phyloP scores from a whole-genome alignment of 2,113 vertebrate species.

The Rattus rattus region DNA sequence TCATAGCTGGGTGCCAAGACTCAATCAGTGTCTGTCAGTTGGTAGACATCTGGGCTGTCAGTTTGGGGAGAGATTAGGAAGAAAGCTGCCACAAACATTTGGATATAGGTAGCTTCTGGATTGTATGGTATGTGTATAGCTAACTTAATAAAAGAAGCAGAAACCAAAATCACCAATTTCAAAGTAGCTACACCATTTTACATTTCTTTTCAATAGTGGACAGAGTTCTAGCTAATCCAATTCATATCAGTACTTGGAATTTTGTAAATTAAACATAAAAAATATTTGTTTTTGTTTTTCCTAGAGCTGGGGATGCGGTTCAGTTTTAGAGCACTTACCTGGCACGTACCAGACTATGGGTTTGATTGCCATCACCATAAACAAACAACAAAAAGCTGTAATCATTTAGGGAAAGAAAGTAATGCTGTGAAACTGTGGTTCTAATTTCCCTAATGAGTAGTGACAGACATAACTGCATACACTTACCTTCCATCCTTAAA shows the following conservation, averaged over 20 bases:
- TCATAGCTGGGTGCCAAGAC: neutral
- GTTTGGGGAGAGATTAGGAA: slow-evolving; percentile 3
- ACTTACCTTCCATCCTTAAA: slow-evolving; percentile 25
- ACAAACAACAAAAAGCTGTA: neutral
- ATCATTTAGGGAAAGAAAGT: neutral
- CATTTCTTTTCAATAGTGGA: neutral
- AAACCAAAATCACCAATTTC: neutral
- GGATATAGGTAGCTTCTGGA: neutral
- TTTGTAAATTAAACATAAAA: neutral
- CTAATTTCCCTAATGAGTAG: slow-evolving; percentile 50
- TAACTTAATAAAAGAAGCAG: neutral
- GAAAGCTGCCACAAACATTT: neutral
- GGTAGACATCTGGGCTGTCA: neutral
- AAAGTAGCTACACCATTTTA: neutral
- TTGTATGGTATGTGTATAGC: neutral
- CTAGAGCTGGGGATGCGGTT: neutral
- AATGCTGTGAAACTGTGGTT: slow-evolving; percentile 10
- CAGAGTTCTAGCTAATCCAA: neutral
- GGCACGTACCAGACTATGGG: neutral
- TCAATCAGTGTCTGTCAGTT: neutral
- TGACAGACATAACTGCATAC: neutral
- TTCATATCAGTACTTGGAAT: slow-evolving; percentile 35
- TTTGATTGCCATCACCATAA: neutral
- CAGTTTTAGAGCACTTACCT: neutral
- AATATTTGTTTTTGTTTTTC: neutral